Evolutionary conservation across 2,797 vertebrate species (phyloP), one percentile per base, ranked within the genome.

Genomic region (Anas bernieri): DNA sequence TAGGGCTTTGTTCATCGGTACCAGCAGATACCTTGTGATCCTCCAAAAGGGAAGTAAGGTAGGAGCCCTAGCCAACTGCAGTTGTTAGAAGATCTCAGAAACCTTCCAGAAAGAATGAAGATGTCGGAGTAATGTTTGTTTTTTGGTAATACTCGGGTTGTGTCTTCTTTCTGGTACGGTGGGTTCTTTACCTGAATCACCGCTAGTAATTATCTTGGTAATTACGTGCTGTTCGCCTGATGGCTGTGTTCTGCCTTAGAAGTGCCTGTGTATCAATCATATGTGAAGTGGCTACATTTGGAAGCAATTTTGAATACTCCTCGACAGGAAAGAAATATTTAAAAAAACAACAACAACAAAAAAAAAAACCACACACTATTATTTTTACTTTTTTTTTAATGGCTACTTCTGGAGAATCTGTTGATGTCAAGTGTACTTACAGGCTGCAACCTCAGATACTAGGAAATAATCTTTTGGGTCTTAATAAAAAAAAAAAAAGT

Each of bases 381-480:
- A 1, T 11, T n/a, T 35, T 64, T 82, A 5, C 64, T 92, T 64
- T 25, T 96, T 95, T 95, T 95, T 91, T 22, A 92, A 80, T 83
- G 14, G 22, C 26, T 82, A 72, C 68, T 67, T 96, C 74, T 91
- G 31, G 45, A 74, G 70, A 89, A 85, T 90, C 92, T 96, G 85
- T 69, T 83, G 50, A 62, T 85, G 77, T 82, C 83, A 91, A 89
- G 68, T 83, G 50, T 35, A 54, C 23, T 89, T 83, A 48, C 33
- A 95, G 91, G 74, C 61, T 92, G 69, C 86, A 81, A 2, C 64
- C 63, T 90, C 80, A 77, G 91, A 88, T 68, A 77, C 43, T 88
- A 83, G 90, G 85, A 96, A 97, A 96, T 91, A 93, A 92, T 96
- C 43, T 97, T 97, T 88, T 72, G 67, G 79, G 55, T 83, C 66